Conservation (phyloP, 2,888 invertebrate species). For the Nymphalis urticae region DNA sequence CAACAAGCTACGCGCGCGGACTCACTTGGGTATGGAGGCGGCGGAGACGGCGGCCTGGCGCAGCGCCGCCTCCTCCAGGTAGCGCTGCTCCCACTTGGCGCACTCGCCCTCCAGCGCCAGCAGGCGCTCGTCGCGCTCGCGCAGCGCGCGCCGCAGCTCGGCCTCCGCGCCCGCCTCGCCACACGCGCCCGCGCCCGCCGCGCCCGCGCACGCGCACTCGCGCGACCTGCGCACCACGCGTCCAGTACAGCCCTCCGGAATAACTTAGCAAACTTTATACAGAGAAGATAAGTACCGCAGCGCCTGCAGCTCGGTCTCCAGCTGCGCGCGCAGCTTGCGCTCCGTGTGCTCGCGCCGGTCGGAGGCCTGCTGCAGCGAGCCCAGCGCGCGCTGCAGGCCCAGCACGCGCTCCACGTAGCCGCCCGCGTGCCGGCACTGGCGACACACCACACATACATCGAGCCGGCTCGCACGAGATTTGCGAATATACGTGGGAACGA, state of each 20-base stretch:
- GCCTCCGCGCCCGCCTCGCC: slow-evolving; percentile 63
- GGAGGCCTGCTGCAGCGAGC: slow-evolving; percentile 90
- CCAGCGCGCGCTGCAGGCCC: slow-evolving; percentile 90
- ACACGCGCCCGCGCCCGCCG: slow-evolving; percentile 55
- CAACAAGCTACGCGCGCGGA: neutral
- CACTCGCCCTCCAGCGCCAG: slow-evolving; percentile 88
- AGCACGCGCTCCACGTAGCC: slow-evolving; percentile 92
- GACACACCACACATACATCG: neutral
- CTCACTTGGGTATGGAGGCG: slow-evolving; percentile 86
- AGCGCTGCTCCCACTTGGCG: slow-evolving; percentile 92
- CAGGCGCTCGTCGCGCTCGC: slow-evolving; percentile 73
- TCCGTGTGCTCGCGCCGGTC: slow-evolving; percentile 93
- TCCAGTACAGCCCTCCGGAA: too few relatives aligned
- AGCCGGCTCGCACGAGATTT: too few relatives aligned
- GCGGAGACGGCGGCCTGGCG: slow-evolving; percentile 91
- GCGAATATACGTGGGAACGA: too few relatives aligned
- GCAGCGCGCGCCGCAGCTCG: slow-evolving; percentile 76
- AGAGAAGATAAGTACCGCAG: slow-evolving; percentile 65
- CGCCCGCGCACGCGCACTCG: slow-evolving; percentile 41
- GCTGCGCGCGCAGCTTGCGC: slow-evolving; percentile 89
- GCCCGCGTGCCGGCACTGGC: slow-evolving; percentile 90
- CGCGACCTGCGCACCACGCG: slow-evolving; percentile 29
- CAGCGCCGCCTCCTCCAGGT: slow-evolving; percentile 89
- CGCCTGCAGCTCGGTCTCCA: slow-evolving; percentile 90
- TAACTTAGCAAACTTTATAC: too few relatives aligned